These are phyloP conservation scores for Chloroceryle aenea DNA, from an alignment of 2,113 vertebrate genomes.

Conservation along the genomic window DNA sequence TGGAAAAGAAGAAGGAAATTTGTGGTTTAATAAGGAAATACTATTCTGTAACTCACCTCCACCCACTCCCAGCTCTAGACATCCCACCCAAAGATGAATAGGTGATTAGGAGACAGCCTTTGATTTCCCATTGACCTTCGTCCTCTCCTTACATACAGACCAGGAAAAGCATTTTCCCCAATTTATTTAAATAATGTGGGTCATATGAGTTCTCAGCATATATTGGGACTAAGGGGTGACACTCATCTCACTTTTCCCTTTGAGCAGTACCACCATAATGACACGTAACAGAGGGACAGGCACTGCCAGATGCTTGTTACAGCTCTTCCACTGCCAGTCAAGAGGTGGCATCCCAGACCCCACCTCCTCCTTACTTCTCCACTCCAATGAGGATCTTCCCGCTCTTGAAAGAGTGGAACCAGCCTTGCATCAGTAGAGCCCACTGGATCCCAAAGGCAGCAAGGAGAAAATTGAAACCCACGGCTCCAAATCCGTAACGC, in stretches of 20 bases:
- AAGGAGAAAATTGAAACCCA: slow-evolving; percentile 96
- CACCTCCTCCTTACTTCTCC: slow-evolving; percentile 80
- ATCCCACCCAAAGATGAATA: not conserved
- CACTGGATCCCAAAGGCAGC: slow-evolving; percentile 95
- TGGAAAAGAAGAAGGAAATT: slow-evolving; percentile 48
- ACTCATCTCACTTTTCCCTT: not conserved
- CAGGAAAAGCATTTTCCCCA: not conserved
- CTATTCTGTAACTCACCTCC: not conserved
- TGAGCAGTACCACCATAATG: not conserved
- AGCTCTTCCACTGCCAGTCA: not conserved
- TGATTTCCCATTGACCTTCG: not conserved
- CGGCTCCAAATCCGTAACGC: slow-evolving; percentile 88
- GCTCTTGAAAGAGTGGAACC: slow-evolving; percentile 83
- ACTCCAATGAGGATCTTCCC: slow-evolving; percentile 87
- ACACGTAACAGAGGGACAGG: not conserved
- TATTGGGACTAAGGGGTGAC: not conserved
- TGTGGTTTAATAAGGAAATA: not conserved
- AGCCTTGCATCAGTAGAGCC: slow-evolving; percentile 97
- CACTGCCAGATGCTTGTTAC: not conserved
- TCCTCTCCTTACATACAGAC: not conserved
- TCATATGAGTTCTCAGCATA: not conserved
- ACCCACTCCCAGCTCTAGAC: not conserved
- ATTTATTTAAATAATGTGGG: not conserved
- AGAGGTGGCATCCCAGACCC: not conserved
- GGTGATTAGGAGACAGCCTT: not conserved